These are phyloP conservation scores for Atherinosoma microstoma DNA, from an alignment of 2,797 vertebrate genomes.

Conservation along the genomic window DNA sequence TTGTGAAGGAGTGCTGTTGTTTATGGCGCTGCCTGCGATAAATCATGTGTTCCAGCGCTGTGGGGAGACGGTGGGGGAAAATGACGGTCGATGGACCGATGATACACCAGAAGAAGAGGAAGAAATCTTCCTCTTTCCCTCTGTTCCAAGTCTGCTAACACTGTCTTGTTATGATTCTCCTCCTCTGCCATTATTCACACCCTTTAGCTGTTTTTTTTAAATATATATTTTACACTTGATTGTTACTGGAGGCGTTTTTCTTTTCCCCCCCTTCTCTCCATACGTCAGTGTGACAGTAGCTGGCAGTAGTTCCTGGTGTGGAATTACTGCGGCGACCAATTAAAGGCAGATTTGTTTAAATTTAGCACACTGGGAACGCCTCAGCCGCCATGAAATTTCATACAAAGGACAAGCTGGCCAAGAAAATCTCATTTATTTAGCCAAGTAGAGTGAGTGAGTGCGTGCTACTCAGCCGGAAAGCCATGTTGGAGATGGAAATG, in stretches of 20 bases:
- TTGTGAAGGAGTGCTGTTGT: conserved; percentile 95
- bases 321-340: conserved; percentile 94
- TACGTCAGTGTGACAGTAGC: conserved; percentile 23
- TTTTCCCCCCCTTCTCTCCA: neutral
- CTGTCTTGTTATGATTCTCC: conserved; percentile 11
- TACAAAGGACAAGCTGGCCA: conserved; percentile 65
- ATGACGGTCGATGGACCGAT: conserved; percentile 88
- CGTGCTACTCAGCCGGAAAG: conserved; percentile 25
- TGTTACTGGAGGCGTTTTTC: conserved; percentile 73
- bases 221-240: conserved; percentile 77
- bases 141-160: conserved; percentile 28
- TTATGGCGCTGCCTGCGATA: conserved; percentile 91
- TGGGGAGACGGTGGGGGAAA: conserved; percentile 64
- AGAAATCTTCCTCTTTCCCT: conserved; percentile 55
- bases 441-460: conserved; percentile 41
- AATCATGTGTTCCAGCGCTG: conserved; percentile 86
- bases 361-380: conserved; percentile 86
- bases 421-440: conserved; percentile 30
- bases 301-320: conserved; percentile 88
- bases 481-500: conserved; percentile 8
- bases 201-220: conserved; percentile 5
- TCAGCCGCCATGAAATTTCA: conserved; percentile 77
- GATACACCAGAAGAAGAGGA: conserved; percentile 81
- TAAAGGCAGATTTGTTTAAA: conserved; percentile 94
- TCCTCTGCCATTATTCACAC: conserved; percentile 24